Conservation (phyloP, 2,888 invertebrate genomes). For the Kuschelorhynchus macadamiae region DNA sequence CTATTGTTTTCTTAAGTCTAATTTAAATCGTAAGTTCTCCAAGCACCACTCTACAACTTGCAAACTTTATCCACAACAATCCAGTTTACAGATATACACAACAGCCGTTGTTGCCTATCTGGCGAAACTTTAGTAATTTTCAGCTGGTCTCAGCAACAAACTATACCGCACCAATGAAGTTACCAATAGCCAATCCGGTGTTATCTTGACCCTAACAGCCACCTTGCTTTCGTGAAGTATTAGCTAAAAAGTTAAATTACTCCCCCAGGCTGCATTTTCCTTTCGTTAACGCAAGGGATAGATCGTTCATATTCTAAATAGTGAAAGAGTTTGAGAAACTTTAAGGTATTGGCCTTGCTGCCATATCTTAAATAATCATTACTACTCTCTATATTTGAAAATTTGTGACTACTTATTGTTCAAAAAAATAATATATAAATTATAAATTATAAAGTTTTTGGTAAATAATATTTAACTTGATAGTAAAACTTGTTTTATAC, state of each 20-base stretch:
- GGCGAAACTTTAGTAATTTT: constrained; percentile 42
- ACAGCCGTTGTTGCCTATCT: constrained; percentile 29
- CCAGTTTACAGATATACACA: constrained; percentile 28
- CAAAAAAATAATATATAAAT: too few species aligned
- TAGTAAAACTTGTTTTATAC: too few species aligned
- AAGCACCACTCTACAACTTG: constrained; percentile 38
- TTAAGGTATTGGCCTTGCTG: too few species aligned
- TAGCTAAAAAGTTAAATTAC: constrained; percentile 33
- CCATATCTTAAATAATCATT: too few species aligned
- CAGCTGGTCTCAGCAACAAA: constrained; percentile 32
- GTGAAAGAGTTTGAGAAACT: too few species aligned
- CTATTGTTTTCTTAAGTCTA: constrained; percentile 32
- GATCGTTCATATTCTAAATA: too few species aligned
- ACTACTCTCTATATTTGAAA: too few species aligned
- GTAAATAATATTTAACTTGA: too few species aligned
- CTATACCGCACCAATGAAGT: constrained; percentile 30
- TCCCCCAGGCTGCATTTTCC: not conserved
- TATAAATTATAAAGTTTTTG: too few species aligned
- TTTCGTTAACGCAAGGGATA: too few species aligned
- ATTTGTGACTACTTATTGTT: too few species aligned
- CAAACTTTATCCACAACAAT: constrained; percentile 35
- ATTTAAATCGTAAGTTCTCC: constrained; percentile 60
- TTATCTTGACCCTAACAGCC: constrained; percentile 37
- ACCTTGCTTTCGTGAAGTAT: constrained; percentile 20
- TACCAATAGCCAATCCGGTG: constrained; percentile 37